Percentiles rank a stretch among this genome's conserved stretches.
Evolutionary conservation across 2,113 vertebrate species (phyloP).

Genomic region (Lycocorax pyrrhopterus): DNA sequence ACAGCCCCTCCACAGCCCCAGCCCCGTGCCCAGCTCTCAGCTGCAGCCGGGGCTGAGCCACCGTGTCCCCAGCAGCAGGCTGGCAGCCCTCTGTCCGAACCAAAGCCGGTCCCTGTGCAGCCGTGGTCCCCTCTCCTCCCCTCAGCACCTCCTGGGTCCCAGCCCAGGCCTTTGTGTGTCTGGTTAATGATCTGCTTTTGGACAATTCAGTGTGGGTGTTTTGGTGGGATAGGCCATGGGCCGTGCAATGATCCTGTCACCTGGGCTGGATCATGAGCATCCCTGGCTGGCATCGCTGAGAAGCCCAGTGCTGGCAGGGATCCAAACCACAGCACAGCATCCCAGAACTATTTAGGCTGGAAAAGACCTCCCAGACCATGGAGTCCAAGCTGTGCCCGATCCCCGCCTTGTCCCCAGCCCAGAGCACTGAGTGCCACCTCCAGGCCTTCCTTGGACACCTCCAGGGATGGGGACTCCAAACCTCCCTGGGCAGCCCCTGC

Average conservation of each 20-base stretch:
- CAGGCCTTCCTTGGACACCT: background rate
- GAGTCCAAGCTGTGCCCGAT: accelerated
- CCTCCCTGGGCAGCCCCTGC: background rate
- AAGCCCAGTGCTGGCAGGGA: background rate
- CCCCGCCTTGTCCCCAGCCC: background rate
- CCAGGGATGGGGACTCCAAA: background rate
- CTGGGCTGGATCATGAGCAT: background rate
- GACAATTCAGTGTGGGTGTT: background rate
- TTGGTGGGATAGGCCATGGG: background rate
- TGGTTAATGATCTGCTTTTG: background rate
- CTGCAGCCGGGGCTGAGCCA: background rate
- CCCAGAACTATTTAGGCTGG: accelerated
- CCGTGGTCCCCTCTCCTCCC: background rate
- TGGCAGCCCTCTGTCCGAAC: background rate
- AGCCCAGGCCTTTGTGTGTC: background rate
- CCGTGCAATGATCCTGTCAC: background rate
- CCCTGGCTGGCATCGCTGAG: background rate
- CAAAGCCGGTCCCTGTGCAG: background rate
- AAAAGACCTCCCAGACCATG: background rate
- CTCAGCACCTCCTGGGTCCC: background rate
- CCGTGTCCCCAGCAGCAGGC: background rate
- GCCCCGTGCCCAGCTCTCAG: background rate
- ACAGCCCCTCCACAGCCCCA: background rate
- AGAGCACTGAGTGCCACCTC: background rate
- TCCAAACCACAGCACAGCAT: background rate